Conservation (phyloP, 2,113 vertebrate species). For the Calonectris borealis region DNA sequence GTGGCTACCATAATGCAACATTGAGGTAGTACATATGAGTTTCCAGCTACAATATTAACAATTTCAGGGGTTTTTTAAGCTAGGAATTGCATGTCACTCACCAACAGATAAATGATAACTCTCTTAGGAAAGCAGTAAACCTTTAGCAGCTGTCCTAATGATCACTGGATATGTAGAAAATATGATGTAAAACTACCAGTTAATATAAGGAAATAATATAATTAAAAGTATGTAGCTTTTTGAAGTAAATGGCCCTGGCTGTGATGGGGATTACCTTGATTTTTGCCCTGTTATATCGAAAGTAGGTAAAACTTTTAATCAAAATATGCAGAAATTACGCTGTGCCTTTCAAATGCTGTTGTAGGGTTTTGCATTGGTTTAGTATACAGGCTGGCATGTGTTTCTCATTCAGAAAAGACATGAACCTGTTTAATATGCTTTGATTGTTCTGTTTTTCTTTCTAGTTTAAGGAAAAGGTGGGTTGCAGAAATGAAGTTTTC, state of each 20-base stretch:
- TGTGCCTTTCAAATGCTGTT: neutral
- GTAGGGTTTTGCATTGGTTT: neutral
- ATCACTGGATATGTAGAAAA: neutral
- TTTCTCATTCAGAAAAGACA: neutral
- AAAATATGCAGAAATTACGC: neutral
- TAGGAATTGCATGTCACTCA: neutral
- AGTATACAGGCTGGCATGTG: neutral
- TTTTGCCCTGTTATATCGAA: neutral
- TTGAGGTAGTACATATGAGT: neutral
- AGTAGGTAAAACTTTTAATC: neutral
- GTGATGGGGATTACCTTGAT: neutral
- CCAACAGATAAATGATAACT: neutral
- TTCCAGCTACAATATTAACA: neutral
- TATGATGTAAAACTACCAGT: neutral
- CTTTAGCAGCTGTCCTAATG: neutral
- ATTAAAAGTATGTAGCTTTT: neutral
- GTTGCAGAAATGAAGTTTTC: neutral
- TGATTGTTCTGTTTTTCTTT: neutral
- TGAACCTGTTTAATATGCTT: neutral
- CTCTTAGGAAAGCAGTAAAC: neutral
- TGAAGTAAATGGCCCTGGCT: neutral
- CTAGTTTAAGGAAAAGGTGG: neutral
- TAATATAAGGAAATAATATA: neutral
- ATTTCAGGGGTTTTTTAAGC: neutral
- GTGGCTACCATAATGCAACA: neutral